Base-by-base conservation (phyloP, 2,113 vertebrate genomes). In the Solea senegalensis region DNA sequence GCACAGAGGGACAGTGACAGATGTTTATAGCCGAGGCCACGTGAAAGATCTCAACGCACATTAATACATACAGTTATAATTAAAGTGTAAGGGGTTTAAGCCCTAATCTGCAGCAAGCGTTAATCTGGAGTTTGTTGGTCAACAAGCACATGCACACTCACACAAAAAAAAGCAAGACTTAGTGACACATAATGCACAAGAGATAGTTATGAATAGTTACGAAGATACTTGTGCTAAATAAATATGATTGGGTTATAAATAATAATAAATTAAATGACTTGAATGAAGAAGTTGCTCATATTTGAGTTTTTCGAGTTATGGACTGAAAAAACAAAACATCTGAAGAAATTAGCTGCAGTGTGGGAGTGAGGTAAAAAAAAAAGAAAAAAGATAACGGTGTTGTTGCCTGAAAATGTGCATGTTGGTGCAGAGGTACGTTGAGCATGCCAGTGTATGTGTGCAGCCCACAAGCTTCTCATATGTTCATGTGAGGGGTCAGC, bases 31-130 rank as follows among this genome's bases (percentile, higher is more conserved):
- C 62, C 86, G 81, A 67, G 92, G 92, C 92, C 93, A 93, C 94
- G 69, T 89, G 92, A 91, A 88, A 78, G 91, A 91, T 91, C 90
- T 94, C 93, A 61, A 65, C 74, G 55, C 59, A 78, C 73, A 81
- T 65, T 83, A 82, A 87, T 76, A 78, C 82, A 87, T 69, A 95
- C 93, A 96, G 94, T 94, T 94, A 95, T 96, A 96, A 96, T 97
- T 96, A 96, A 96, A 97, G 94, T 95, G 93, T 95, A 95, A 95
- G 93, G 94, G 94, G 93, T 96, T 97, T 96, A 96, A 92, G 82
- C 89, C 81, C 89, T 96, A 96, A 96, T 96, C 95, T 95, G 89
- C 44, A 63, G 56, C 91, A 93, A 94, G 93, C 88, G 92, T 91
- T 97, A 96, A 97, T 97, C 95, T 94, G 92, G 86, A 79, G 91